Percentiles rank a stretch among this genome's conserved stretches.
Conservation (phyloP, 2,113 vertebrate species). For the Forbesichthys papilliferus region DNA sequence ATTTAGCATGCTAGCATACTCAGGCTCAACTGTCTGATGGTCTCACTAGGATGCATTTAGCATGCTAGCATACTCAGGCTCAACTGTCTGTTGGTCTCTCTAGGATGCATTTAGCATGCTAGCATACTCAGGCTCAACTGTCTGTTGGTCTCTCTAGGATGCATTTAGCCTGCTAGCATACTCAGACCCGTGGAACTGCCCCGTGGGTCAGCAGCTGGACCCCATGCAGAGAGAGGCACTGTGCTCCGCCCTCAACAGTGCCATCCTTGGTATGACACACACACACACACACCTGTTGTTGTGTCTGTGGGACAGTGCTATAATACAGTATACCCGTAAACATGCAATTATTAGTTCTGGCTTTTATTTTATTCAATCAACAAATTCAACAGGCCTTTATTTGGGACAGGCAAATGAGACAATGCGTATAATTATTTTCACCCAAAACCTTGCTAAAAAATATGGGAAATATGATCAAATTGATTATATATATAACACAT, state of each 20-base stretch:
- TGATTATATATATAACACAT: no score
- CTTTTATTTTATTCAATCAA: no score
- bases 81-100: constrained; percentile 96
- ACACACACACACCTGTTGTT: constrained; percentile 1
- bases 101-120: constrained; percentile 88
- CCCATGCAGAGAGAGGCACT: constrained; percentile 94
- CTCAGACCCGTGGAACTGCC: constrained; percentile 97
- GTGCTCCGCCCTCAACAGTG: constrained; percentile 97
- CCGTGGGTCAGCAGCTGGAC: constrained; percentile 95
- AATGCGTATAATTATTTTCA: no score
- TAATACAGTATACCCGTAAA: no score
- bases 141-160: constrained; percentile 79
- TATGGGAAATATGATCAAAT: no score
- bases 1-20: no score
- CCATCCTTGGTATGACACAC: constrained; percentile 90
- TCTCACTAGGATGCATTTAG: constrained; percentile 92
- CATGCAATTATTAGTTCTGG: no score
- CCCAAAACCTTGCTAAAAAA: no score
- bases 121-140: not conserved
- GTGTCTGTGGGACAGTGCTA: not conserved
- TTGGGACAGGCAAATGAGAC: no score
- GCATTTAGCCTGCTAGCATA: constrained; percentile 97
- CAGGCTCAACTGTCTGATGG: constrained; percentile 2
- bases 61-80: constrained; percentile 94
- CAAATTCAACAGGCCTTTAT: no score